Conservation (phyloP, 2,888 invertebrate species). For the Chrysopilus asiliformis region DNA sequence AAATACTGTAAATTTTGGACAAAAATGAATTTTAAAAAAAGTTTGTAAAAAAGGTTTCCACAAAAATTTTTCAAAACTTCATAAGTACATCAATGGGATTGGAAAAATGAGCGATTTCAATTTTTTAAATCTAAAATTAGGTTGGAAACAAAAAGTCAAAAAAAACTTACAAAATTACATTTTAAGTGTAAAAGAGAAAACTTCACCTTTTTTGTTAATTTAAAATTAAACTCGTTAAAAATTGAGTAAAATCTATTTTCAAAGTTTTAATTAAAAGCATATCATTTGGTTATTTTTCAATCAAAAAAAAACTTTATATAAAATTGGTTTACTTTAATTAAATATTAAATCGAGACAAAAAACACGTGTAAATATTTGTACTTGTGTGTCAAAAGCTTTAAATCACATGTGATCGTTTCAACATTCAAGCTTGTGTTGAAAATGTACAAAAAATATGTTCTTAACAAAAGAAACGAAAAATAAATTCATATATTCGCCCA, state of each 20-base stretch:
- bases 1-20: too few species aligned
- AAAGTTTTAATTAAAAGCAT: background rate
- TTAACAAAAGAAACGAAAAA: background rate
- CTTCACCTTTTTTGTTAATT: conserved; percentile 13
- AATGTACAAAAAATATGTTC: conserved; percentile 5
- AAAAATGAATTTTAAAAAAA: too few species aligned
- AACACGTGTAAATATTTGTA: background rate
- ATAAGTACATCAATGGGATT: too few species aligned
- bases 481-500: conserved; percentile 16
- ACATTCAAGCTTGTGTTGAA: conserved; percentile 19
- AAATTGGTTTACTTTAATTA: background rate
- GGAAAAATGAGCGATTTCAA: too few species aligned
- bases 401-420: conserved; percentile 14
- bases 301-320: background rate
- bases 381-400: background rate
- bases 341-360: background rate
- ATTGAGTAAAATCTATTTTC: too few species aligned
- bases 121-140: too few species aligned
- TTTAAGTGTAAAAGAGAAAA: too few species aligned
- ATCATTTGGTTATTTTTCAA: conserved; percentile 2
- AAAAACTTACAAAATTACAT: too few species aligned
- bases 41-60: too few species aligned
- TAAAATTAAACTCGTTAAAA: conserved; percentile 3
- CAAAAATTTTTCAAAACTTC: too few species aligned
- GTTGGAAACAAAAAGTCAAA: too few species aligned